phyloP scores from a whole-genome alignment of 2,797 vertebrate genomes.

The Sebastes paucispinis region DNA sequence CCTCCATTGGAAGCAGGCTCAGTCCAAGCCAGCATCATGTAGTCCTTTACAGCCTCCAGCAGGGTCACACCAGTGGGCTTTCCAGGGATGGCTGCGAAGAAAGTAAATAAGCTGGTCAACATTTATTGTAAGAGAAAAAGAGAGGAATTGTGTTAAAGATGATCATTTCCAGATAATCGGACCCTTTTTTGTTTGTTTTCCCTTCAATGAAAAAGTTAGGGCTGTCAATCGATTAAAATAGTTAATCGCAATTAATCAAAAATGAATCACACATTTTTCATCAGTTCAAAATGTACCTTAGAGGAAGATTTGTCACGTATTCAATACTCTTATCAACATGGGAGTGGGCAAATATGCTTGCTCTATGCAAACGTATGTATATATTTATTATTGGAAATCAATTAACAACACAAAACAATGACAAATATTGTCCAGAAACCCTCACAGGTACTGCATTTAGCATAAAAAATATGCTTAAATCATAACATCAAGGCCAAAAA shows the following conservation, averaged over 20 bases:
- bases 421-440: too few relatives aligned
- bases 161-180: background rate
- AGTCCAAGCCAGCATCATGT: slow-evolving; percentile 92
- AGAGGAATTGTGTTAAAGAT: background rate
- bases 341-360: too few relatives aligned
- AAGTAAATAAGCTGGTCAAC: slow-evolving; percentile 1
- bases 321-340: too few relatives aligned
- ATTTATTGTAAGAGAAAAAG: background rate
- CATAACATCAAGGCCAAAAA: too few relatives aligned
- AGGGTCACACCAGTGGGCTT: slow-evolving; percentile 85
- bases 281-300: too few relatives aligned
- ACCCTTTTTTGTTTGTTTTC: background rate
- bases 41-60: slow-evolving; percentile 89
- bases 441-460: too few relatives aligned
- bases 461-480: too few relatives aligned
- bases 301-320: too few relatives aligned
- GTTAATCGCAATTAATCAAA: too few relatives aligned
- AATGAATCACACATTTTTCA: too few relatives aligned
- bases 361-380: fast-evolving
- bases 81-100: slow-evolving; percentile 84
- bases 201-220: background rate
- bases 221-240: background rate
- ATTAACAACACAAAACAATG: too few relatives aligned
- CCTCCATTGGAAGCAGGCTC: slow-evolving; percentile 86
- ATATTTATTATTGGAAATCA: too few relatives aligned